phyloP scores from a whole-genome alignment of 2,888 invertebrate species.

The Plemyria rubiginata region DNA sequence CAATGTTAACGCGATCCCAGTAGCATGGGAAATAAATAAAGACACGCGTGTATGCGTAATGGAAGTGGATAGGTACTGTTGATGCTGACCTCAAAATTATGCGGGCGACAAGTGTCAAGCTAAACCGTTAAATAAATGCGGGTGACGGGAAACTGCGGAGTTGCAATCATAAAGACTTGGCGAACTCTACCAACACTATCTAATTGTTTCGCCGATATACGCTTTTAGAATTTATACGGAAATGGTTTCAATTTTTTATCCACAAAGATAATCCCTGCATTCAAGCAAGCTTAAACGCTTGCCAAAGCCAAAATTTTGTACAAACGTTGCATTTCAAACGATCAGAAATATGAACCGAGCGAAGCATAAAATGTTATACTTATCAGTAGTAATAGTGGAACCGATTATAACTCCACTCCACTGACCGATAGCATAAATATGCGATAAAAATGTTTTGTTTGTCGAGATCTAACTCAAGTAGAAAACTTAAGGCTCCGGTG shows the following conservation, averaged over 20 bases:
- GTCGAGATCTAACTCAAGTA: conserved; percentile 7
- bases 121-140: conserved; percentile 46
- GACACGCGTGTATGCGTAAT: conserved; percentile 22
- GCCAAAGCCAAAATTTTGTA: background rate
- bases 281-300: too few species aligned
- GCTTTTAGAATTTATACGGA: background rate
- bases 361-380: conserved; percentile 33
- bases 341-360: conserved; percentile 1
- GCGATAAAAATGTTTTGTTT: conserved; percentile 53
- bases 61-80: conserved; percentile 30
- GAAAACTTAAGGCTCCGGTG: too few species aligned
- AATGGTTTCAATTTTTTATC: too few species aligned
- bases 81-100: conserved; percentile 44
- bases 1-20: background rate
- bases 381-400: conserved; percentile 49
- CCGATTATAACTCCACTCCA: conserved; percentile 53
- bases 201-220: background rate
- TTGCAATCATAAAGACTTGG: conserved; percentile 34
- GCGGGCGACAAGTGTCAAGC: conserved; percentile 41
- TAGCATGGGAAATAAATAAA: conserved; percentile 6
- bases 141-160: conserved; percentile 52
- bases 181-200: conserved; percentile 28
- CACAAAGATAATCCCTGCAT: too few species aligned
- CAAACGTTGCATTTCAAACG: background rate
- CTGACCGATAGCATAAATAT: conserved; percentile 54